Base-by-base conservation (phyloP, 2,888 invertebrate species). In the Dorcus parallelipipedus region DNA sequence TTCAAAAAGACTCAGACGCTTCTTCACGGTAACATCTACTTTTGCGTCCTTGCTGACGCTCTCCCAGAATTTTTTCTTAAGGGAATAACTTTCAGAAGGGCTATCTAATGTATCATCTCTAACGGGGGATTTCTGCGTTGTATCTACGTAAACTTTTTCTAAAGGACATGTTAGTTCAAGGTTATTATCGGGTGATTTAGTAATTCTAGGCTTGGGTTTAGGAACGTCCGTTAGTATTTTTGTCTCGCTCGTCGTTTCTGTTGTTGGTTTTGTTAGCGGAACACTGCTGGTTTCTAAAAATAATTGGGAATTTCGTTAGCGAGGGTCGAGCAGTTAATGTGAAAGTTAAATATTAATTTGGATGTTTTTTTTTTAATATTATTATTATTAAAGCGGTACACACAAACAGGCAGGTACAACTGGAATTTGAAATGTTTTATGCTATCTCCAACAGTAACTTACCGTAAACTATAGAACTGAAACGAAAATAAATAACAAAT, bases 61-160 rank as follows among this genome's bases (percentile, higher is more conserved):
- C 73, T 82, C 82, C 82, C 82, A 82, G 67, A 82, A 82, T 64
- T 78, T 79, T 66, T 80, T 82, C 62, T 78, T 79, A 54, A 80
- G 79, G 10, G 76, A 77, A 64, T 82, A 82, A 57, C 76, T 78
- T 65, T 76, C 77, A 39, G 74, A 67, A 56, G 73, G 70, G 58
- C 69, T 71, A 50, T 65, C 71, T 40, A 75, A 61, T 33, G 71
- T 63, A 58, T 76, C 74, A 55, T 76, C 74, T 49, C 71, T 65
- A 49, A 73, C 73, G 8, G 75, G 72, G 26, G 75, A 72, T 45
- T 20, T 45, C 41, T 58, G 52, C 38, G 53, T 70, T 69, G 39
- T 51, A 50, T 50, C 51, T 17, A 59, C 54, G 53, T 47, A 53
- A 49, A 23, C 63, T 52, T 56, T 54, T 56, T 51, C 57, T 60